These are phyloP conservation scores for Chaenodraco wilsoni DNA, from an alignment of 2,797 vertebrate species.

Conservation along the genomic window DNA sequence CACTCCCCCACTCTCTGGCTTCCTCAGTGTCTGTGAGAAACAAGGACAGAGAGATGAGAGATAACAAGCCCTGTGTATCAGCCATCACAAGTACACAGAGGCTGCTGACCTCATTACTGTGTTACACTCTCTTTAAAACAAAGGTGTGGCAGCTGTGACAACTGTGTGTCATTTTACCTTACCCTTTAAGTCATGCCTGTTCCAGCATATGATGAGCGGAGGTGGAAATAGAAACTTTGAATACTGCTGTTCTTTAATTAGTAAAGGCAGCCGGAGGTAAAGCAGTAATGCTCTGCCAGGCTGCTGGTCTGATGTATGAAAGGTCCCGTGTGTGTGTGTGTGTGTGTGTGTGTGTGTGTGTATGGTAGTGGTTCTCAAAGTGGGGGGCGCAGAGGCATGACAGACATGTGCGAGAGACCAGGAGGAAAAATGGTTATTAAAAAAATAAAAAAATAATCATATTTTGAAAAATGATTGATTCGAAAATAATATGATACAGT, in stretches of 20 bases:
- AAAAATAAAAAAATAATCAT: too few relatives aligned
- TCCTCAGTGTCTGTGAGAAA: background rate
- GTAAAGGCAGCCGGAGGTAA: constrained; percentile 48
- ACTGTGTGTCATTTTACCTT: constrained; percentile 18
- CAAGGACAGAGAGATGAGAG: background rate
- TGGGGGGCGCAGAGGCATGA: too few relatives aligned
- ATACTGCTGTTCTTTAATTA: constrained; percentile 60
- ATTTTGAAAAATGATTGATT: too few relatives aligned
- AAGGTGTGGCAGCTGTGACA: constrained; percentile 7
- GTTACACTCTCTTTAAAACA: constrained; percentile 10
- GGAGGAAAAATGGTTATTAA: too few relatives aligned
- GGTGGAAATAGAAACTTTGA: constrained; percentile 60
- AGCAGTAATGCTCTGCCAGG: constrained; percentile 36
- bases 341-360: background rate
- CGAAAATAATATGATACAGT: too few relatives aligned
- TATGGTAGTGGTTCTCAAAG: background rate
- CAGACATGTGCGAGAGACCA: too few relatives aligned
- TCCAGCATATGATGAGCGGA: constrained; percentile 15
- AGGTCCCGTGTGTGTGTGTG: constrained; percentile 1
- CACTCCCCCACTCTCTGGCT: background rate
- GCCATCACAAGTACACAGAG: background rate
- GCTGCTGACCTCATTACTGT: constrained; percentile 31
- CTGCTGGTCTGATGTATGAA: constrained; percentile 57
- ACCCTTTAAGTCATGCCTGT: constrained; percentile 14
- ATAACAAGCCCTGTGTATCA: constrained; percentile 7